Conservation (phyloP, 2,888 invertebrate genomes). For the Cheilosia grossa region DNA sequence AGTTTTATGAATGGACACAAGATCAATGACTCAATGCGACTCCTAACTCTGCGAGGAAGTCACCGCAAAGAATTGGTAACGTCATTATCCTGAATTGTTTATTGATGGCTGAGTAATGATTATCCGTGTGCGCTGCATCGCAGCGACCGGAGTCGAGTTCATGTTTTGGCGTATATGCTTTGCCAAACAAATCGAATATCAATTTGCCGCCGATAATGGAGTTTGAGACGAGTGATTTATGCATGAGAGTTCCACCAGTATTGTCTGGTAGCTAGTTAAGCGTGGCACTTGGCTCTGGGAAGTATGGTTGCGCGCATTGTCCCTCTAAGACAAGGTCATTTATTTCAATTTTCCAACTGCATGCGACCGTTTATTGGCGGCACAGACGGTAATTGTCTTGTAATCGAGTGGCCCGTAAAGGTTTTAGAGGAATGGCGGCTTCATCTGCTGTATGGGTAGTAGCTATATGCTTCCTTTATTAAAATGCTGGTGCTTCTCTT, state of each 20-base stretch:
- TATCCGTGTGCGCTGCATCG: slow-evolving; percentile 49
- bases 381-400: background rate
- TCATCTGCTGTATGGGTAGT: no score
- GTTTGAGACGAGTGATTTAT: slow-evolving; percentile 67
- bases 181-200: slow-evolving; percentile 74
- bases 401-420: background rate
- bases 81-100: slow-evolving; percentile 75
- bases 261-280: slow-evolving; percentile 58
- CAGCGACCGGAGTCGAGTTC: slow-evolving; percentile 31
- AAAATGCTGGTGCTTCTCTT: no score
- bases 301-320: slow-evolving; percentile 40
- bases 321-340: background rate
- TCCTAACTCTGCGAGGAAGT: slow-evolving; percentile 71
- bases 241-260: slow-evolving; percentile 62
- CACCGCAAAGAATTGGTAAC: slow-evolving; percentile 72
- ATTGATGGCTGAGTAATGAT: slow-evolving; percentile 74
- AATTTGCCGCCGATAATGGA: slow-evolving; percentile 74
- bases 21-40: slow-evolving; percentile 75
- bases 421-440: no score
- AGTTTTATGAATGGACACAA: slow-evolving; percentile 74
- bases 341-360: slow-evolving; percentile 8
- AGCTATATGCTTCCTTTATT: no score
- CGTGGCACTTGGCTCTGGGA: slow-evolving; percentile 36
- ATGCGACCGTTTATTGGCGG: background rate
- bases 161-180: slow-evolving; percentile 63